These are phyloP conservation scores for Rosalia funebris DNA, from an alignment of 2,888 invertebrate species.

Conservation along the genomic window DNA sequence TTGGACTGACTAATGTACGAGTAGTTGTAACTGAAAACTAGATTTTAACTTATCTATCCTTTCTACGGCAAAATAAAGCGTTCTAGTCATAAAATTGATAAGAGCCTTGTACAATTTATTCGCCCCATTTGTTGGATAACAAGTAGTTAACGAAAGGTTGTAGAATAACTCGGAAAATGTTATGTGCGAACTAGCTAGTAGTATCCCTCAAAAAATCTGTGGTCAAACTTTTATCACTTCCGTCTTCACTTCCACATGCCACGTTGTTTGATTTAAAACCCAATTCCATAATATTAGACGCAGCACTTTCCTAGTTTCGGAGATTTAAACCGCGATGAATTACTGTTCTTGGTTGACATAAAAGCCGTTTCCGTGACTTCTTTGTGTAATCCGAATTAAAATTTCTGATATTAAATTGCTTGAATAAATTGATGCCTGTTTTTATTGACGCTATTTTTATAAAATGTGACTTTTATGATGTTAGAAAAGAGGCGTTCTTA, in stretches of 20 bases:
- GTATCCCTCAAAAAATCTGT: neutral
- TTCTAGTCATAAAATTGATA: too few species aligned
- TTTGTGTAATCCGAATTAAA: neutral
- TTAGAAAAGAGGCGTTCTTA: too few species aligned
- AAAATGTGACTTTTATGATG: too few species aligned
- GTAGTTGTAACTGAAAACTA: too few species aligned
- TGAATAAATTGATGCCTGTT: too few species aligned
- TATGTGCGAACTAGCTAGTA: neutral
- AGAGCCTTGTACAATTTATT: too few species aligned
- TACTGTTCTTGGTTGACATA: neutral
- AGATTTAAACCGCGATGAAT: neutral
- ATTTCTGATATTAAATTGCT: neutral
- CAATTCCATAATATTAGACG: neutral
- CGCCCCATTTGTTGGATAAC: too few species aligned
- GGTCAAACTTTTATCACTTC: constrained; percentile 5
- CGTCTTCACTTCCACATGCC: neutral
- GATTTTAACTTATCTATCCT: too few species aligned
- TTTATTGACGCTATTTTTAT: too few species aligned
- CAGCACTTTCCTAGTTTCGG: neutral
- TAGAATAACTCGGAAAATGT: neutral
- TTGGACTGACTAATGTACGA: too few species aligned
- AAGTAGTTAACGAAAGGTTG: too few species aligned
- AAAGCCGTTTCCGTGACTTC: neutral
- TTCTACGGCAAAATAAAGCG: too few species aligned
- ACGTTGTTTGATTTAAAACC: constrained; percentile 1